Conservation (phyloP, 2,888 invertebrate species). For the Caenorhabditis imperialis region DNA sequence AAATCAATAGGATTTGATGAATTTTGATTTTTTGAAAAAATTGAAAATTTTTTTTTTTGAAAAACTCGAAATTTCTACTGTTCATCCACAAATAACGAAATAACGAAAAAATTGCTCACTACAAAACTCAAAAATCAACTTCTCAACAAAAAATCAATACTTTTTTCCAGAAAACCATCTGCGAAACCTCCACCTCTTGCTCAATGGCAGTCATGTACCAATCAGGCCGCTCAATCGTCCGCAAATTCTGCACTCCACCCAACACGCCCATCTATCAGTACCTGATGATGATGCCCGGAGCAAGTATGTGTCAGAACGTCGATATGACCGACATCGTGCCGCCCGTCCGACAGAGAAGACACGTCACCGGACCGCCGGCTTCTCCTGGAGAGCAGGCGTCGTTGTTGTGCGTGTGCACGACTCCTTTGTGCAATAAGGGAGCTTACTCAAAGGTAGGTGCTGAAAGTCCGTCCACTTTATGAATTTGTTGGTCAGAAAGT, state of each 20-base stretch:
- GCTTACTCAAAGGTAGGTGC: slow-evolving; percentile 58
- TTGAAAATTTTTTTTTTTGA: too few species aligned
- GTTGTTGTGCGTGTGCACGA: slow-evolving; percentile 70
- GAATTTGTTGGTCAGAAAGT: not conserved
- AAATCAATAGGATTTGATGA: too few species aligned
- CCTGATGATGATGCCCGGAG: slow-evolving; percentile 72
- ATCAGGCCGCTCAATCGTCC: slow-evolving; percentile 55
- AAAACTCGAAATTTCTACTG: too few species aligned
- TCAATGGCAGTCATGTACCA: slow-evolving; percentile 58
- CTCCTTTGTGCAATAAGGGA: slow-evolving; percentile 68
- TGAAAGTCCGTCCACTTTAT: too few species aligned
- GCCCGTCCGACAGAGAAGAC: slow-evolving; percentile 15
- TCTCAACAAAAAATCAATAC: not conserved
- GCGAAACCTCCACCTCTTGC: slow-evolving; percentile 51
- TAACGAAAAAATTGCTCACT: slow-evolving; percentile 1
- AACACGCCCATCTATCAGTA: slow-evolving; percentile 75
- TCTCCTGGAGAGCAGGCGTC: slow-evolving; percentile 50
- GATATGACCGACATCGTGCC: slow-evolving; percentile 51
- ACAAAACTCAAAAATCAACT: not conserved
- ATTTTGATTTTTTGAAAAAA: too few species aligned
- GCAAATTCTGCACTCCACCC: slow-evolving; percentile 75
- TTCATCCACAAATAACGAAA: too few species aligned
- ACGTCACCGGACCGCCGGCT: slow-evolving; percentile 46
- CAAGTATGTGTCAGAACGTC: slow-evolving; percentile 74
- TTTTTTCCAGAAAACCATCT: slow-evolving; percentile 47